phyloP scores from a whole-genome alignment of 2,888 invertebrate genomes.

The Hipparchia sbordonii region DNA sequence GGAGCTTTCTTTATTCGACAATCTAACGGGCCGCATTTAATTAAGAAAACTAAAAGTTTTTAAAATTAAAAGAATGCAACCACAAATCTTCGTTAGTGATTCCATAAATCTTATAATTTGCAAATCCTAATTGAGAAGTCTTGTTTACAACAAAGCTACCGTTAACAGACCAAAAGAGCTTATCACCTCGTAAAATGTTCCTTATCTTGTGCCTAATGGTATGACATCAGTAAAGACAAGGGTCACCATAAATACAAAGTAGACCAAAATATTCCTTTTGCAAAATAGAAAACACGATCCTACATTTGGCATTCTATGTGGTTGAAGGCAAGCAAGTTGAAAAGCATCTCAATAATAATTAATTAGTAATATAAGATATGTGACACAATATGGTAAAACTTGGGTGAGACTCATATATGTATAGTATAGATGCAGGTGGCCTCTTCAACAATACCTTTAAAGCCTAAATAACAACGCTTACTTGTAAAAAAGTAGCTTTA shows the following conservation, averaged over 20 bases:
- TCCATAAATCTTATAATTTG: slow-evolving; percentile 28
- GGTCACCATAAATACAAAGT: slow-evolving; percentile 28
- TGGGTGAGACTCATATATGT: too few relatives aligned
- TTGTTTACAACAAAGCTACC: slow-evolving; percentile 37
- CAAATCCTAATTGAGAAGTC: slow-evolving; percentile 35
- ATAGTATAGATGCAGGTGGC: too few relatives aligned
- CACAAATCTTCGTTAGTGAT: background rate
- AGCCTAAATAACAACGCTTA: too few relatives aligned
- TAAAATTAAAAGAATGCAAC: slow-evolving; percentile 20
- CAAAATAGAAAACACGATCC: too few relatives aligned
- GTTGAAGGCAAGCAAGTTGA: too few relatives aligned
- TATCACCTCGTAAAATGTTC: slow-evolving; percentile 54
- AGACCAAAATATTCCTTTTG: background rate
- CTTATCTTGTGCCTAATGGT: slow-evolving; percentile 61
- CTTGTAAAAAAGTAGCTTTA: too few relatives aligned
- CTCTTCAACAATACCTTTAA: too few relatives aligned
- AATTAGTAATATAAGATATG: too few relatives aligned
- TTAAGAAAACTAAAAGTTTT: slow-evolving; percentile 18
- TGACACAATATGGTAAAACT: too few relatives aligned
- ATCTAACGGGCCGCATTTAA: slow-evolving; percentile 22
- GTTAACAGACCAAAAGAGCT: slow-evolving; percentile 41
- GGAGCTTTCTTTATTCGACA: background rate
- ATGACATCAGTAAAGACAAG: slow-evolving; percentile 66
- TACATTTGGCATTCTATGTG: too few relatives aligned
- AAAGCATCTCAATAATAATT: too few relatives aligned